Conservation (phyloP, 2,113 vertebrate genomes). For the Rhynchomys soricoides region DNA sequence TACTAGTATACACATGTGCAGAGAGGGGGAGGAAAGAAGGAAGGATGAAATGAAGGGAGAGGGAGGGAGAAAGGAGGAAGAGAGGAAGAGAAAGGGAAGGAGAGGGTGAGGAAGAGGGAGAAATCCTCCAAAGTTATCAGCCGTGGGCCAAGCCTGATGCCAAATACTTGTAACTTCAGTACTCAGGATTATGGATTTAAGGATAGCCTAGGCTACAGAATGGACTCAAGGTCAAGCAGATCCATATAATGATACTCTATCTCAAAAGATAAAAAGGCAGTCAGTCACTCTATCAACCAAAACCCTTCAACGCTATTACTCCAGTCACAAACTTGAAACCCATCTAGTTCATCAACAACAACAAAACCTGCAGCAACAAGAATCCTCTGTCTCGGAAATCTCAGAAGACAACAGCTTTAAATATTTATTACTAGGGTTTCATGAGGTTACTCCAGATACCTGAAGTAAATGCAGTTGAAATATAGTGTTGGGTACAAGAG, state of each 20-base stretch:
- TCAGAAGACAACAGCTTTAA: not conserved
- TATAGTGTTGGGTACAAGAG: not conserved
- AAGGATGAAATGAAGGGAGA: not conserved
- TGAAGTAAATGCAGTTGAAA: conserved; percentile 16
- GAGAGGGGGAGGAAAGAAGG: not conserved
- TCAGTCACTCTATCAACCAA: not conserved
- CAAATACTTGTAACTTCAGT: not conserved
- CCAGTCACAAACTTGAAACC: not conserved
- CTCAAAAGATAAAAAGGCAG: not conserved
- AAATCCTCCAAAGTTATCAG: conserved; percentile 23
- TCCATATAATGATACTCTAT: not conserved
- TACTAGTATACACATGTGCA: not conserved
- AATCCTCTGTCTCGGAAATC: conserved; percentile 13
- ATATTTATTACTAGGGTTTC: not conserved
- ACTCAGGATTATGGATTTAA: not conserved
- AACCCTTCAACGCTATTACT: not conserved
- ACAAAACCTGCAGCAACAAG: not conserved
- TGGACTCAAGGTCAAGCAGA: not conserved
- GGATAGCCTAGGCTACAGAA: not conserved
- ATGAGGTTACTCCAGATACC: not conserved
- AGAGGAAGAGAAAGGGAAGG: too few relatives aligned
- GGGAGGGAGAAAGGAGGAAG: not conserved
- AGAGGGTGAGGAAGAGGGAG: not conserved
- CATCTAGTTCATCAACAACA: not conserved
- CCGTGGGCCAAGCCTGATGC: not conserved